Base-by-base conservation (phyloP, 2,888 invertebrate genomes). In the Oasisia sp. region DNA sequence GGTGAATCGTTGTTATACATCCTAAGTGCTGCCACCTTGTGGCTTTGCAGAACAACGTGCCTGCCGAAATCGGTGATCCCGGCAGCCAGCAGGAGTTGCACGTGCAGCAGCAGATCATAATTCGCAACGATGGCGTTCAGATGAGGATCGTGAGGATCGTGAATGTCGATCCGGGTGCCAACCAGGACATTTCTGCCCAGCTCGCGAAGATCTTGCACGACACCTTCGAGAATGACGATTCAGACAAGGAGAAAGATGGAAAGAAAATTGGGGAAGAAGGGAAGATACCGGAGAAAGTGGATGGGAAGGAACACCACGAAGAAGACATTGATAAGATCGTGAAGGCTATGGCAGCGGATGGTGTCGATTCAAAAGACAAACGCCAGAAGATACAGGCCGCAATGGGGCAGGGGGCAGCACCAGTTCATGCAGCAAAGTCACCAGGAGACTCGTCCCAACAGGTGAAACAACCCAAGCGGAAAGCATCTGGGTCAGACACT, bases 61-160 rank as follows among this genome's bases (percentile, higher is more conserved):
- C 44, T 27, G 45, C 32, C 32, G 90, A 56, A 38, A 32, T 89
- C 12, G 74, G 38, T 32, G 90, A 58, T 32, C 74, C 91, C 44
- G 32, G 32, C 38, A 32, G 50, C 32, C 89, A 44, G 8, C 50
- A 92, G 91, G 45, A 89, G 89, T 45, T 91, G 19, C 92, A 93
- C 56, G 93, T 93, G 14, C 93, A 93, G 90, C 93, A 93, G 45
- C 92, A 92, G 92, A 19, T 93, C 44, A 93, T 93, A 89, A 91
- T 93, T 9, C 90, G 92, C 50, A 50, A 89, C 11, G 92, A 92
- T 32, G 93, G 93, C 14, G 89, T 92, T 32, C 91, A 91, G 3
- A 91, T 93, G 45, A 92, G 92, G 89, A 89, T 93, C 38, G 91
- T 93, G 90, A 90, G 93, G n/a, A 74, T 93, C 19, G 91, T 93